phyloP scores from a whole-genome alignment of 2,113 vertebrate species.

The Chloroceryle aenea region DNA sequence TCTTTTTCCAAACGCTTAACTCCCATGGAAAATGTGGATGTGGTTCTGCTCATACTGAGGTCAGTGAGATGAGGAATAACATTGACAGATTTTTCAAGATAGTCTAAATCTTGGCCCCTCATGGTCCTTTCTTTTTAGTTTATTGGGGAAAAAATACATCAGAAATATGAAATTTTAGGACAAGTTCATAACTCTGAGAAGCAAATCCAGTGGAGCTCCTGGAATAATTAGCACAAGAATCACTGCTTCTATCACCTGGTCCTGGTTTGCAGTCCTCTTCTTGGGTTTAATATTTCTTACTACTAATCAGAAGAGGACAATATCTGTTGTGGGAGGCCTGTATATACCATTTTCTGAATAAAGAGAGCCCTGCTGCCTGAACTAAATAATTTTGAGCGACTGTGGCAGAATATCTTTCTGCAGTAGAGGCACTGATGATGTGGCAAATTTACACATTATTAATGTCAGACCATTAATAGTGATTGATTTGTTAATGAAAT shows the following conservation, averaged over 20 bases:
- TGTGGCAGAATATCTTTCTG: neutral
- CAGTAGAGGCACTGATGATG: neutral
- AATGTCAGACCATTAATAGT: neutral
- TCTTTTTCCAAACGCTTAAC: neutral
- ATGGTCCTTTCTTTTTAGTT: neutral
- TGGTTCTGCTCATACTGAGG: neutral
- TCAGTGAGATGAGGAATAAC: neutral
- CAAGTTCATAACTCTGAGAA: neutral
- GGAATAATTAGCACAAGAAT: fast-evolving
- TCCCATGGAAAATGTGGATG: neutral
- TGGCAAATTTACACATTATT: neutral
- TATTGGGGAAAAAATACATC: neutral
- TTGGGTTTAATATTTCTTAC: neutral
- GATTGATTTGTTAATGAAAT: neutral
- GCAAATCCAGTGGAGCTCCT: neutral
- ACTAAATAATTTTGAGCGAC: neutral
- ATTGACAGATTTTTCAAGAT: neutral
- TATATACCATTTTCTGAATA: neutral
- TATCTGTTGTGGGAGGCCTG: neutral
- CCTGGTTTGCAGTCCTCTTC: neutral
- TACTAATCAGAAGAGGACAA: neutral
- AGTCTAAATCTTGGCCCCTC: neutral
- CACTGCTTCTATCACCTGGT: neutral
- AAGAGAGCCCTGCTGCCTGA: neutral
- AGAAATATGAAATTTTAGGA: neutral